Conservation (phyloP, 2,888 invertebrate species). For the Callyntrura guangdongensis region DNA sequence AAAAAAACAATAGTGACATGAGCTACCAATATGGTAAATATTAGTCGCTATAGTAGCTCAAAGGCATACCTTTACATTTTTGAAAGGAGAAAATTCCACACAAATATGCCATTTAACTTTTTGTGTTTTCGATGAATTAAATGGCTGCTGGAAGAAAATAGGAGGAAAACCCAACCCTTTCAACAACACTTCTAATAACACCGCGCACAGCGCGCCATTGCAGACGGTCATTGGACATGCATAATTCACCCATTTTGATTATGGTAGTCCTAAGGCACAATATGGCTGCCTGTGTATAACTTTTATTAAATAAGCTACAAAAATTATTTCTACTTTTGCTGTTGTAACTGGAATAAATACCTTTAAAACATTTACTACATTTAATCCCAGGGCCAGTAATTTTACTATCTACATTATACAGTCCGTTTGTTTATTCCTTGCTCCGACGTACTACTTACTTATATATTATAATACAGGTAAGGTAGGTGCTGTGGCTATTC, state of each 20-base stretch:
- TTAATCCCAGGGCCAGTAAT: not conserved
- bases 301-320: not conserved
- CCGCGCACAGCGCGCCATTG: not conserved
- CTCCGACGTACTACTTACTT: too few species aligned
- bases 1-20: slow-evolving; percentile 24
- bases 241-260: not conserved
- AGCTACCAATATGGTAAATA: not conserved
- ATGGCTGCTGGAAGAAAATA: not conserved
- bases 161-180: not conserved
- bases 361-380: not conserved
- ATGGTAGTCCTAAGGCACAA: not conserved
- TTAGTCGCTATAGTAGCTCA: not conserved
- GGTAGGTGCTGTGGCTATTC: too few species aligned
- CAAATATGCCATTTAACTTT: not conserved
- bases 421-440: too few species aligned
- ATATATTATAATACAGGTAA: too few species aligned
- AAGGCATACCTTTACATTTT: not conserved
- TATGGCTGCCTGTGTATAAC: not conserved
- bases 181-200: not conserved
- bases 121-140: not conserved
- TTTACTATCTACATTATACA: too few species aligned
- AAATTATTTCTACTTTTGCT: not conserved
- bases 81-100: not conserved
- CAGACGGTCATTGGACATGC: not conserved
- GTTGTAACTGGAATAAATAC: not conserved